Evolutionary conservation across 2,113 vertebrate species (phyloP), one percentile per base, ranked within the genome.

Genomic region (Anoplopoma fimbria): DNA sequence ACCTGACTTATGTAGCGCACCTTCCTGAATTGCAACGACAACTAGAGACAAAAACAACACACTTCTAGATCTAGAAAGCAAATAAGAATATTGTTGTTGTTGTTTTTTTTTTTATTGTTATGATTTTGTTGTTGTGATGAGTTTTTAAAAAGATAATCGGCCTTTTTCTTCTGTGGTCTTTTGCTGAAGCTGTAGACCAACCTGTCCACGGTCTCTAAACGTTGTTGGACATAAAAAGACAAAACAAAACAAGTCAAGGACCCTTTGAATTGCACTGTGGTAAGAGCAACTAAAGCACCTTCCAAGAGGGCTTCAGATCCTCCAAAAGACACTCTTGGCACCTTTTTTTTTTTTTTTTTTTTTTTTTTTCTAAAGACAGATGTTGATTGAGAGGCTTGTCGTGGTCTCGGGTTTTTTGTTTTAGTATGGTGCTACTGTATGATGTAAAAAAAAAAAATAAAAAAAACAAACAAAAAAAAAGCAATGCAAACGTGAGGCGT

Each of bases 181-280:
- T 83, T 85, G 87, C 86, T 72, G 79, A 86, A 88, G 82, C 88
- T 88, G 80, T 47, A 93, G 90, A 91, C 92, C 88, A 40, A 75
- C 75, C 53, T 89, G 91, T 92, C 86, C 89, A 38, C 29, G 86
- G 90, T 91, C 88, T 91, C 84, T 91, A 91, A 92, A 91, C 61
- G 69, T 83, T 87, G 88, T 72, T 64, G 89, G 92, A 92, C 90
- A 40, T 80, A 36, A 87, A 86, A 88, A 51, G 42, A 15, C 72
- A 47, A 74, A n/a, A n/a, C n/a, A n/a, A 88, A 87, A 85, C 9
- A 33, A 79, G 70, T 87, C 79, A 64, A 79, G 71, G 74, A 88
- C 80, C 88, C 87, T 87, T 91, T 90, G 80, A 91, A 87, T 90
- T 94, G 92, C 93, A 94, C 93, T 94, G 93, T 91, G 92, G 92